These are phyloP conservation scores for Euwallacea similis DNA, from an alignment of 1,140 invertebrate genomes.

Conservation along the genomic window DNA sequence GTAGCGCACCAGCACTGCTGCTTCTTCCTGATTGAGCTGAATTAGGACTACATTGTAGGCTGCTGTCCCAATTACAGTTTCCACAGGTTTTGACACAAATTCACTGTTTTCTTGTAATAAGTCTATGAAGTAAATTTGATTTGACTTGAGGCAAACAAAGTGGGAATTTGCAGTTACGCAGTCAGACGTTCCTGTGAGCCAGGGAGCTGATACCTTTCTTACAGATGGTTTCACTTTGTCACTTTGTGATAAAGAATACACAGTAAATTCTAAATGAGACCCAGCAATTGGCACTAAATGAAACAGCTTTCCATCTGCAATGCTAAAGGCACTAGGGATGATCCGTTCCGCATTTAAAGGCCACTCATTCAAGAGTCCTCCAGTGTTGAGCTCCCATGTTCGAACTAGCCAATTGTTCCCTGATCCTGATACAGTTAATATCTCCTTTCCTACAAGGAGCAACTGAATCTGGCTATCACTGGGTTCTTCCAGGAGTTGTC, in stretches of 20 bases:
- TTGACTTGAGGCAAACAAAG: slow-evolving; percentile 63
- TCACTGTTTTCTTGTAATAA: slow-evolving; percentile 37
- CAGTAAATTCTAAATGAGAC: slow-evolving; percentile 70
- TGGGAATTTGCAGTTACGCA: slow-evolving; percentile 66
- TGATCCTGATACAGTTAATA: slow-evolving; percentile 72
- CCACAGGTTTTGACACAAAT: slow-evolving; percentile 40
- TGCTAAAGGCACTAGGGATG: slow-evolving; percentile 46
- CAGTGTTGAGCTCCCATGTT: slow-evolving; percentile 74
- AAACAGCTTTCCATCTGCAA: slow-evolving; percentile 62
- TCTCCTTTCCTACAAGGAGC: slow-evolving; percentile 63
- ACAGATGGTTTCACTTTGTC: slow-evolving; percentile 53
- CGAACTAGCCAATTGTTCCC: slow-evolving; percentile 69
- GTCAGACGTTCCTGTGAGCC: slow-evolving; percentile 62
- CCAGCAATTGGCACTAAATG: slow-evolving; percentile 67
- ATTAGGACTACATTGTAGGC: slow-evolving; percentile 34
- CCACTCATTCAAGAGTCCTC: slow-evolving; percentile 66
- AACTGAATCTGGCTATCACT: slow-evolving; percentile 63
- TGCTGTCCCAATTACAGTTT: slow-evolving; percentile 31
- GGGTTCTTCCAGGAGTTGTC: slow-evolving; percentile 74
- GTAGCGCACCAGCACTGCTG: slow-evolving; percentile 44
- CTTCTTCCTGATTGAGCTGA: slow-evolving; percentile 35
- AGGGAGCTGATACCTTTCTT: slow-evolving; percentile 64
- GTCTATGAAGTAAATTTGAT: slow-evolving; percentile 49
- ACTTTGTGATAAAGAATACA: slow-evolving; percentile 69
- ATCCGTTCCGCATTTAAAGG: slow-evolving; percentile 57